Conservation (phyloP, 2,113 vertebrate genomes). For the Gallinago media region DNA sequence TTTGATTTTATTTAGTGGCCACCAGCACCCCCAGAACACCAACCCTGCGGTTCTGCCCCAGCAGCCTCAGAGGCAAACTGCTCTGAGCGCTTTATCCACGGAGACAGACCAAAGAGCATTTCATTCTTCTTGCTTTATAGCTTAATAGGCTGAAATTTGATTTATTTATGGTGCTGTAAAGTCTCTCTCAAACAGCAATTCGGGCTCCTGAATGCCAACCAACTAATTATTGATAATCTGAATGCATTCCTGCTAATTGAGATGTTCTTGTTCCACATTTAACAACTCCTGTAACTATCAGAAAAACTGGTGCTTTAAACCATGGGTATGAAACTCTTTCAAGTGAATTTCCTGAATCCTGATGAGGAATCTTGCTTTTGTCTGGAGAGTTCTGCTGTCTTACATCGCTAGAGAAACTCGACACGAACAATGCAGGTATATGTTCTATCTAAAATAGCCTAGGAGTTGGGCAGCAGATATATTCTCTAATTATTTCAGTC, state of each 20-base stretch:
- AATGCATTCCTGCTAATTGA: conserved; percentile 19
- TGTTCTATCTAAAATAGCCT: not conserved
- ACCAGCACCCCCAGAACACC: not conserved
- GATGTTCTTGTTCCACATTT: conserved; percentile 22
- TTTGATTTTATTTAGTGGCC: not conserved
- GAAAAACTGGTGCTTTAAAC: conserved; percentile 20
- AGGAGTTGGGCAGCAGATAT: not conserved
- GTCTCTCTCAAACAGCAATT: conserved; percentile 47
- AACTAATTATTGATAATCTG: conserved; percentile 4
- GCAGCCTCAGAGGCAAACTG: not conserved
- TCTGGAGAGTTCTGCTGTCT: conserved; percentile 2
- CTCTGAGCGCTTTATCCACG: conserved; percentile 24
- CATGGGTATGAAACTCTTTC: conserved; percentile 17
- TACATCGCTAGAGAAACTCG: not conserved
- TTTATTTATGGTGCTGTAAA: conserved; percentile 53
- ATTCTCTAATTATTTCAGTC: not conserved
- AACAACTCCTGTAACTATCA: conserved; percentile 32
- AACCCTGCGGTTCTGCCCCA: not conserved
- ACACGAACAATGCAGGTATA: not conserved
- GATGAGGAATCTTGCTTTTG: not conserved
- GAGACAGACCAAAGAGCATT: conserved; percentile 21
- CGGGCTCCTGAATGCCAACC: conserved; percentile 30
- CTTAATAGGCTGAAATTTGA: conserved; percentile 57
- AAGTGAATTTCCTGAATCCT: conserved; percentile 31
- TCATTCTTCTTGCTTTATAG: conserved; percentile 45